Base-by-base conservation (phyloP, 2,113 vertebrate genomes). In the Coturnix japonica region DNA sequence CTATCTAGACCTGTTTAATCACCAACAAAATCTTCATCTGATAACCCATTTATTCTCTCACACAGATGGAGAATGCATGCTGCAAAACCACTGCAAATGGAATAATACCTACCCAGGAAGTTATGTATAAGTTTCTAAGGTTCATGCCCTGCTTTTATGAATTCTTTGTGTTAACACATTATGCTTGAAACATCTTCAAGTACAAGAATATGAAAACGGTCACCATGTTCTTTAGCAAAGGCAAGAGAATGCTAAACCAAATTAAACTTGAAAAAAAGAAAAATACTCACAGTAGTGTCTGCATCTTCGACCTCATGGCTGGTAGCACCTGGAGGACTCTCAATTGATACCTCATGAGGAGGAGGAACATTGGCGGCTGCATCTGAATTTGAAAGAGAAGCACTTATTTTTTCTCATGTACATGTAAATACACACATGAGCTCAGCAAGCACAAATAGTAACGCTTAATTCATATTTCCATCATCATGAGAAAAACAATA, bases 281-380 rank as follows among this genome's bases (percentile, higher is more conserved):
- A 21, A 56, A 1, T 63, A 96, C 97, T 97, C 94, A 98, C 97
- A 47, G 90, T 96, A 63, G 93, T 95, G 47, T 96, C 96, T 25
- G 56, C 23, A 14, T 84, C 20, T 76, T 96, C 87, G 4, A 30
- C 64, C 66, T 86, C 82, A 3, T 11, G 76, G 67, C 82, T 9
- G 17, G 63, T 67, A 22, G 64, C 95, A 17, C 87, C 84, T 0
- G 8, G 95, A 43, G 79, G 89, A 41, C 49, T 95, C 83, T 97
- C 95, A 17, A 94, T 3, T 3, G 96, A 89, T 26, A 96, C 84
- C 67, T 89, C 94, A 33, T 76, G 94, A 71, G 96, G 93, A 14
- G 90, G 63, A 60, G 93, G 96, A 87, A 96, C 95, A 54, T 95
- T 97, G 76, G 95, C 94, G 85, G 93, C 90, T 86, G 97, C 91